Evolutionary conservation across 2,113 vertebrate genomes (phyloP).

Genomic region (Nestor notabilis): DNA sequence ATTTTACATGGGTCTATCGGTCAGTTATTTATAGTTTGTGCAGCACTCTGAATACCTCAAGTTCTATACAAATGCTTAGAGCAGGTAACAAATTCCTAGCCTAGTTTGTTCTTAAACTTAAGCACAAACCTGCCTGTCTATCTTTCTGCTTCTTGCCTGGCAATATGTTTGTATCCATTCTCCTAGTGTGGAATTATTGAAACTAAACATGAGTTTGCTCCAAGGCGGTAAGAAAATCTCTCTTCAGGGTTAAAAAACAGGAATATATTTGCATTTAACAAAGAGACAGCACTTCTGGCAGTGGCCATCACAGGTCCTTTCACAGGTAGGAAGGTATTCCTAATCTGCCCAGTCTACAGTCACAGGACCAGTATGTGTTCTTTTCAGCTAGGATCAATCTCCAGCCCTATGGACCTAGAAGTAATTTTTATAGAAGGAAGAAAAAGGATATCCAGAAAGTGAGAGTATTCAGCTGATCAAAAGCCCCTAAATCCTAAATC

Average conservation of each 20-base stretch:
- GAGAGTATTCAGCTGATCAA: background rate
- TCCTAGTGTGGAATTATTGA: background rate
- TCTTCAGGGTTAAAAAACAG: background rate
- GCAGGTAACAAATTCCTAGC: background rate
- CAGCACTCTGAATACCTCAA: background rate
- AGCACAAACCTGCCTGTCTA: background rate
- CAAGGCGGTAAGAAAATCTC: background rate
- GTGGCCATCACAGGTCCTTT: background rate
- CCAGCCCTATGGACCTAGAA: background rate
- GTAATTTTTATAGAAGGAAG: background rate
- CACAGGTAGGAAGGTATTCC: background rate
- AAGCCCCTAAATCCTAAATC: background rate
- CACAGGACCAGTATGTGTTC: background rate
- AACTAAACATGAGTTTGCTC: background rate
- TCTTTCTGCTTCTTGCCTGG: background rate
- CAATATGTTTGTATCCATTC: background rate
- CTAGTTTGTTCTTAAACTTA: background rate
- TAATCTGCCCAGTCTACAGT: background rate
- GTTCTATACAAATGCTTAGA: background rate
- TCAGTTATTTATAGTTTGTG: background rate
- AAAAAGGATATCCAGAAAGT: background rate
- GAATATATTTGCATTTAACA: background rate
- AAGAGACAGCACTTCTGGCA: background rate
- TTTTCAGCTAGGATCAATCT: background rate
- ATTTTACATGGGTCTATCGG: background rate